phyloP scores from a whole-genome alignment of 1,140 invertebrate species.

The Orussus abietinus region DNA sequence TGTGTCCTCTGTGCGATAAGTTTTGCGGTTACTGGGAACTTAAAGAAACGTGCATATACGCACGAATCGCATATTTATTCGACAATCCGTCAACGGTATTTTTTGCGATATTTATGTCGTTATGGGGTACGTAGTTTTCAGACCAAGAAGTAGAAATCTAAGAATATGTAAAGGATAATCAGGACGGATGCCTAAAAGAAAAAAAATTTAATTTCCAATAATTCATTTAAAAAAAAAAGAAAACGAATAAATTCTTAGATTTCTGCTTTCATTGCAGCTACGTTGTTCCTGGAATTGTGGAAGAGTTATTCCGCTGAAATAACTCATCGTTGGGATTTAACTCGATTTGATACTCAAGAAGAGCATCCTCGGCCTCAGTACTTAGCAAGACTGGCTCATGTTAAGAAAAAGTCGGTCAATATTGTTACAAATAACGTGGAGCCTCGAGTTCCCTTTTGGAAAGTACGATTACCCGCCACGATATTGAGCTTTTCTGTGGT shows the following conservation, averaged over 20 bases:
- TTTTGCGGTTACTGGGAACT: conserved; percentile 87
- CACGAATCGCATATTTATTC: conserved; percentile 88
- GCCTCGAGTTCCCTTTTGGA: conserved; percentile 85
- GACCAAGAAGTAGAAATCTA: conserved; percentile 7
- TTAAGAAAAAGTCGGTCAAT: conserved; percentile 66
- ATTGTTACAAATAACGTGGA: conserved; percentile 75
- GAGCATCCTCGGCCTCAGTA: conserved; percentile 86
- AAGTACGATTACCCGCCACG: conserved; percentile 75
- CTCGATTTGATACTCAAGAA: conserved; percentile 79
- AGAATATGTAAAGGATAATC: conserved; percentile 1
- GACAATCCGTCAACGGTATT: conserved; percentile 92
- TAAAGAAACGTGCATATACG: conserved; percentile 80
- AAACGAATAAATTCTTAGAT: conserved; percentile 3
- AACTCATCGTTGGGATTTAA: conserved; percentile 87
- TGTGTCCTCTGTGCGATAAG: conserved; percentile 84
- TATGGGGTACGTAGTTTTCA: conserved; percentile 72
- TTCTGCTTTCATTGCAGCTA: conserved; percentile 54
- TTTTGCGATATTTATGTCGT: conserved; percentile 95
- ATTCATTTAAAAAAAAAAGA: conserved; percentile 2
- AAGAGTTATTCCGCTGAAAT: conserved; percentile 89
- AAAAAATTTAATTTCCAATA: neutral
- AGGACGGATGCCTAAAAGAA: neutral
- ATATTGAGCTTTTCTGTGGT: conserved; percentile 83
- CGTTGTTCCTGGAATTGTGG: conserved; percentile 91
- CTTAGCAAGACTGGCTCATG: conserved; percentile 68